Conservation (phyloP, 2,797 vertebrate genomes). For the Pseudopleuronectes americanus region DNA sequence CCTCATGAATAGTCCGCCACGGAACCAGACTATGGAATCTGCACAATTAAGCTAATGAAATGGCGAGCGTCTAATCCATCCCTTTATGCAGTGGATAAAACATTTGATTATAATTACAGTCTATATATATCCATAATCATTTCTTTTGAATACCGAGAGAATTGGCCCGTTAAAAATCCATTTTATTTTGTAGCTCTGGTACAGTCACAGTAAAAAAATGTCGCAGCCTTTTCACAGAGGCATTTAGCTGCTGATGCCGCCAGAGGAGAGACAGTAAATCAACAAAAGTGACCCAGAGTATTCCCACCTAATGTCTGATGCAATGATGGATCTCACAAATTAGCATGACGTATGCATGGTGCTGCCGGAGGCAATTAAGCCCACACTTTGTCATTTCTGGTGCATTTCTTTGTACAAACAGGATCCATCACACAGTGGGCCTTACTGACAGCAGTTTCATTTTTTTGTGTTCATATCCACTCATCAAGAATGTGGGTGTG, state of each 20-base stretch:
- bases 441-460: not conserved
- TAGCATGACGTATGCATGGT: constrained; percentile 44
- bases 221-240: constrained; percentile 25
- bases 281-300: constrained; percentile 48
- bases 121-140: constrained; percentile 23
- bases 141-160: not conserved
- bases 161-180: not conserved
- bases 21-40: not conserved
- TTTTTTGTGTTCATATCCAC: constrained; percentile 6
- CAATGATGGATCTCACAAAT: constrained; percentile 60
- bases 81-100: constrained; percentile 7
- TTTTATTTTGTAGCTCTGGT: constrained; percentile 8
- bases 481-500: not conserved
- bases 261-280: constrained; percentile 42
- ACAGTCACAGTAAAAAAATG: constrained; percentile 14
- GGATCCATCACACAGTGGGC: constrained; percentile 26
- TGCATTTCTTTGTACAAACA: constrained; percentile 33
- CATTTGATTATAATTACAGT: constrained; percentile 14
- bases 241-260: constrained; percentile 43
- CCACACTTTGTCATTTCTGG: constrained; percentile 43
- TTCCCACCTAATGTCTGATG: constrained; percentile 42
- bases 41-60: not conserved
- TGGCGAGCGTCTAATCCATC: not conserved
- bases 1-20: not conserved
- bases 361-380: constrained; percentile 41